Evolutionary conservation across 2,113 vertebrate genomes (phyloP), one percentile per base, ranked within the genome.

Genomic region (Alethe diademata): DNA sequence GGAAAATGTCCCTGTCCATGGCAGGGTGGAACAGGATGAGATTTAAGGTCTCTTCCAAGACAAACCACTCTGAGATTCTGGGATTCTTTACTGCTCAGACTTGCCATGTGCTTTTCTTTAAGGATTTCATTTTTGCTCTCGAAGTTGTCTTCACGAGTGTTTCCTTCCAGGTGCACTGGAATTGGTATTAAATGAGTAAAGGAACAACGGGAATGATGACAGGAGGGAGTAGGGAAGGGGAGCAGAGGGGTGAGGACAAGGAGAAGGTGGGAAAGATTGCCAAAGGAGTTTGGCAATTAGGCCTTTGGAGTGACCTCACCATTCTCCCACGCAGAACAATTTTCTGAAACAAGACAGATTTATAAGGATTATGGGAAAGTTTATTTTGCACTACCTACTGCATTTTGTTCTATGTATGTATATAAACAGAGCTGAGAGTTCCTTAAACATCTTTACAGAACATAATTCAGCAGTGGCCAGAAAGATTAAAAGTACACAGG

Each of bases 281-380:
- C 91, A 88, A 35, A 65, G 76, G 29, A 71, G 79, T 74, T 92
- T 88, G 90, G 93, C 94, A 94, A 62, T 56, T 22, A 74, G 78
- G 78, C 11, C 62, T 85, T 53, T 4, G 12, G 64, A 36, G 90
- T 93, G 94, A 96, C 88, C 95, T 97, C 93, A 95, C 71, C 40
- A 7, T 90, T 96, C 90, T 92, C 95, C 93, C 92, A 92, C 88
- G 14, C 92, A 79, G 85, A 92, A 83, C 78, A 38, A 73, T 95
- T 86, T 93, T 73, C 84, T 96, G 90, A 92, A 96, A 74, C 51
- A 19, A 90, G 93, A 42, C 92, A 94, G 92, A 93, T 96, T 96
- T 92, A 67, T 74, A 88, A 86, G 88, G 93, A 93, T 94, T 79
- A 71, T 78, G 90, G 92, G 94, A 92, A 96, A 88, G 95, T 93